Conservation (phyloP, 1,140 invertebrate species). For the Drosophila repleta region DNA sequence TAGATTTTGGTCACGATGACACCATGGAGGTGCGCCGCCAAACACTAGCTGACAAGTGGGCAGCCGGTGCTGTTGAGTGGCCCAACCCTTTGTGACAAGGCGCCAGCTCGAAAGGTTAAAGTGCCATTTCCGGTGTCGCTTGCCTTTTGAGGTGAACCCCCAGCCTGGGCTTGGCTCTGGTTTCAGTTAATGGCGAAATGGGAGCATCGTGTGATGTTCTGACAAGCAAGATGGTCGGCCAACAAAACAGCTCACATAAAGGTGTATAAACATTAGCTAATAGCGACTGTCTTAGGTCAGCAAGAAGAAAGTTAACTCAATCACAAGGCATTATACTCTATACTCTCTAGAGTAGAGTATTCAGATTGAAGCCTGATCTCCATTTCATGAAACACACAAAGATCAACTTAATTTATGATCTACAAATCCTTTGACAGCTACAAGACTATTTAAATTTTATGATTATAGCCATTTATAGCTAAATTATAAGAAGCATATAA, state of each 20-base stretch:
- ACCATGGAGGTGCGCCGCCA: conserved; percentile 25
- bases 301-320: too few relatives aligned
- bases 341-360: too few relatives aligned
- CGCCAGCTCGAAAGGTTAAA: conserved; percentile 44
- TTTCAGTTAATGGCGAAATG: conserved; percentile 1
- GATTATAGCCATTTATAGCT: not conserved
- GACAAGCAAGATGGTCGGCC: conserved; percentile 4
- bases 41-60: not conserved
- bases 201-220: conserved; percentile 28
- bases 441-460: not conserved
- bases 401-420: too few relatives aligned
- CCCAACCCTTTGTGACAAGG: conserved; percentile 41
- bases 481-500: not conserved
- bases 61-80: not conserved
- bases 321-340: too few relatives aligned
- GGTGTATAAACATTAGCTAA: too few relatives aligned
- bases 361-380: too few relatives aligned
- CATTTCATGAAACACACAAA: too few relatives aligned
- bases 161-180: conserved; percentile 13
- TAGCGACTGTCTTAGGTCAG: conserved; percentile 26
- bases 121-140: conserved; percentile 37
- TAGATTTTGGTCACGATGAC: conserved; percentile 22
- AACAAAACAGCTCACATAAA: not conserved
- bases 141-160: not conserved
- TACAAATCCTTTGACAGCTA: not conserved